Evolutionary conservation across 2,888 invertebrate genomes (phyloP), one percentile per base, ranked within the genome.

Genomic region (Seira sanloemensis): DNA sequence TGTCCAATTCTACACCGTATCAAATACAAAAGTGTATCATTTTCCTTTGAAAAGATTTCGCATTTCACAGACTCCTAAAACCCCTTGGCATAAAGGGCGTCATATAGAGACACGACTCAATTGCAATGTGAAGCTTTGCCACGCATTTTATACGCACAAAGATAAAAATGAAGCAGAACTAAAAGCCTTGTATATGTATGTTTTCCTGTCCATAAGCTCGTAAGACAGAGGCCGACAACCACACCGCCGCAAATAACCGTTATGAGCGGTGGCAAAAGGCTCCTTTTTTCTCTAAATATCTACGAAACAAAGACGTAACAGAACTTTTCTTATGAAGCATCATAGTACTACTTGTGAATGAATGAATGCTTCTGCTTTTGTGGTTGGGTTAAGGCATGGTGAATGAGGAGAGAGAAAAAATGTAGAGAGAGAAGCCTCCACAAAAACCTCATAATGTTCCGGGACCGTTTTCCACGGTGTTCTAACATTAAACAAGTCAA

Each of bases 191-290:
- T 25, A 58, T 73, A 27, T 73, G 58, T 21, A 5, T 75, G 62
- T 66, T 65, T 25, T 65, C 21, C 23, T 21, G 25, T 65, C 66
- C 58, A 26, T 37, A 37, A 37, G 37, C 37, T 37, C 37, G 12
- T 37, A 37, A 37, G 37, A 37, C 37, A 37, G 37, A 37, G 37
- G 37, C 37, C 37, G 37, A 37, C 37, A 37, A 37, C 37, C 71
- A 58, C 69, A 78, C 71, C 69, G 78, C 65, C 19, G 71, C 78
- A 72, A 78, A 71, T 78, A 71, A 72, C 72, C 18, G 78, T 66
- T 26, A 18, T 18, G 74, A 7, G 27, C 65, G 19, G 62, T 46
- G 62, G 7, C 21, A 18, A n/a, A n/a, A 26, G 26, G 68, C 19
- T 27, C 27, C 26, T 1, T 37, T 37, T 37, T 37, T 37, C 12